Conservation (phyloP, 1,140 invertebrate species). For the Drosophila carrolli region DNA sequence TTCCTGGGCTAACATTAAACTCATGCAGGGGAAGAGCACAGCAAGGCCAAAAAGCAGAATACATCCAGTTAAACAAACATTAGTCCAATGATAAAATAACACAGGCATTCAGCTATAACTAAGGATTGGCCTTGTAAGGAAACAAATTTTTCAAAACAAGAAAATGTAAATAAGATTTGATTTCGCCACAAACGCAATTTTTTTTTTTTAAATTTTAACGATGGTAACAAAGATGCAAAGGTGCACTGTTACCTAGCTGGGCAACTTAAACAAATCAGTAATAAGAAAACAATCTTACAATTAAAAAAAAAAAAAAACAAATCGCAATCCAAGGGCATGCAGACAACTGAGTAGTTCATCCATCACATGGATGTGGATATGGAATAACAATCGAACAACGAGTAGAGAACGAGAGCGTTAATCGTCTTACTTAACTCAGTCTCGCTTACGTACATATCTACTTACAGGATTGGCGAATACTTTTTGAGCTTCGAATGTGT, state of each 20-base stretch:
- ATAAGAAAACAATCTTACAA: background rate
- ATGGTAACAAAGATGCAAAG: too few relatives aligned
- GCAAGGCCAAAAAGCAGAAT: background rate
- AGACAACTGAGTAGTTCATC: background rate
- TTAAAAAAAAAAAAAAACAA: background rate
- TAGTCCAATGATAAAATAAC: too few relatives aligned
- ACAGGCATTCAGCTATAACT: too few relatives aligned
- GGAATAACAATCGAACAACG: slow-evolving; percentile 40
- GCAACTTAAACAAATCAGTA: too few relatives aligned
- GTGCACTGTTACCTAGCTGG: too few relatives aligned
- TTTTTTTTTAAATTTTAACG: too few relatives aligned
- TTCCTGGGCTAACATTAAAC: slow-evolving; percentile 5
- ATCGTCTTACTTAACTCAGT: slow-evolving; percentile 82
- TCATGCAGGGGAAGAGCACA: slow-evolving; percentile 16
- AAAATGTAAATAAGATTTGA: too few relatives aligned
- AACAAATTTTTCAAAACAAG: too few relatives aligned
- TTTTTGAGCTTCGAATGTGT: slow-evolving; percentile 98
- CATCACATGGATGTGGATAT: slow-evolving; percentile 3
- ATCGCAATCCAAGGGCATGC: slow-evolving; percentile 10
- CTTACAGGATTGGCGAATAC: slow-evolving; percentile 94
- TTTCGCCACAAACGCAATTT: too few relatives aligned
- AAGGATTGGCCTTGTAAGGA: too few relatives aligned
- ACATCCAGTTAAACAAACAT: too few relatives aligned
- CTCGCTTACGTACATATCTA: slow-evolving; percentile 85
- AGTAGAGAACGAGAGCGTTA: slow-evolving; percentile 77